A percentile compares a stretch with the other conserved stretches of the same genome.
phyloP scores from a whole-genome alignment of 1,140 invertebrate genomes.

The Vanessa tameamea region DNA sequence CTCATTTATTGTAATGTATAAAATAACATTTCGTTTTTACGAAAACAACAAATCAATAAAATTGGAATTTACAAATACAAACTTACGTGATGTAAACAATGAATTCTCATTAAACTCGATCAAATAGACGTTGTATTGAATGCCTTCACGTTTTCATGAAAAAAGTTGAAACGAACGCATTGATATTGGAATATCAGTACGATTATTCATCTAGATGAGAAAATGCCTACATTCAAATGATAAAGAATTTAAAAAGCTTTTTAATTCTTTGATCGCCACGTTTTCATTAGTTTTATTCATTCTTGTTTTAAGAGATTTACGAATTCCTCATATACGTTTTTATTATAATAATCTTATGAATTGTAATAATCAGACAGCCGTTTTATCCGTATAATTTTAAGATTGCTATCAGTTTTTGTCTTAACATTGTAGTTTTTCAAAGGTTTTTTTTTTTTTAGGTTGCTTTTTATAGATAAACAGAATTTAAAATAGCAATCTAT shows the following conservation, averaged over 20 bases:
- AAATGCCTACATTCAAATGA: slow-evolving; percentile 6
- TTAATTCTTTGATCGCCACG: too few relatives aligned
- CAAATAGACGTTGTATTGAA: slow-evolving; percentile 5
- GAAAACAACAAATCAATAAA: neutral
- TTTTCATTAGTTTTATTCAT: too few relatives aligned
- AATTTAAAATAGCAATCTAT: too few relatives aligned
- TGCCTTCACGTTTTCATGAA: slow-evolving; percentile 2
- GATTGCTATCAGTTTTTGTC: too few relatives aligned
- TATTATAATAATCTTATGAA: too few relatives aligned
- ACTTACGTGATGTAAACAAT: slow-evolving; percentile 3
- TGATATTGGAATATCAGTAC: slow-evolving; percentile 6
- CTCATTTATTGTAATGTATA: neutral
- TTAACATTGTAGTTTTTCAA: too few relatives aligned
- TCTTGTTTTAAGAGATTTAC: too few relatives aligned
- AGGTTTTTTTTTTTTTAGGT: too few relatives aligned
- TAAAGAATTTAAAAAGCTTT: neutral
- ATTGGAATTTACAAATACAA: neutral
- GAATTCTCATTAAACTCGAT: slow-evolving; percentile 5
- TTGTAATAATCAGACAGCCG: too few relatives aligned
- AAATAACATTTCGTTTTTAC: neutral
- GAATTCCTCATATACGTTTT: too few relatives aligned
- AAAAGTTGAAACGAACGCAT: slow-evolving; percentile 7
- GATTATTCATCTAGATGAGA: slow-evolving; percentile 3
- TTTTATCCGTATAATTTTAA: too few relatives aligned
- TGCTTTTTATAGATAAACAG: too few relatives aligned